Percentiles rank a stretch among this genome's conserved stretches.
These are phyloP conservation scores for Hippocampus zosterae DNA, from an alignment of 2,113 vertebrate species.

Conservation along the genomic window DNA sequence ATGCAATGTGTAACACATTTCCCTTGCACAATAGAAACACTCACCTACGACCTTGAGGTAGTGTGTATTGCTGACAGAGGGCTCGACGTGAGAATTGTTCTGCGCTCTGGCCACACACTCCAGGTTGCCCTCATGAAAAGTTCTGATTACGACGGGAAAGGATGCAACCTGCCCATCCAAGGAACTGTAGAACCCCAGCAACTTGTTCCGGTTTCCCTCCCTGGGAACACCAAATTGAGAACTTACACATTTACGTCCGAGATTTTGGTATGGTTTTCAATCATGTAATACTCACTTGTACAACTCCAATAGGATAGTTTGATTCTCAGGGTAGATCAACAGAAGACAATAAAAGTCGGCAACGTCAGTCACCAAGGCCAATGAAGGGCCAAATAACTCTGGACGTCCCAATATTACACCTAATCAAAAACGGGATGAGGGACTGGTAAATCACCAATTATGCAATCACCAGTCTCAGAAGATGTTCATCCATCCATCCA, in stretches of 20 bases:
- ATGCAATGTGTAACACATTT: not conserved
- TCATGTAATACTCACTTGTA: conserved; percentile 36
- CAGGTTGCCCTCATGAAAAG: conserved; percentile 35
- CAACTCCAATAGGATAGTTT: conserved; percentile 41
- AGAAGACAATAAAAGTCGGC: conserved; percentile 22
- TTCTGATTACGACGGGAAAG: not conserved
- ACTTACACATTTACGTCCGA: not conserved
- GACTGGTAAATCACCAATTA: not conserved
- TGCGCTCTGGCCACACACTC: conserved; percentile 57
- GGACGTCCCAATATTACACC: conserved; percentile 27
- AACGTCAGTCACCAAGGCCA: accelerated
- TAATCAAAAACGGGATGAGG: conserved; percentile 11
- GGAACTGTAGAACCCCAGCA: conserved; percentile 1
- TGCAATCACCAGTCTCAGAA: too few species aligned
- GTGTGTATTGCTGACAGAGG: conserved; percentile 32
- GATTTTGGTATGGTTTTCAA: not conserved
- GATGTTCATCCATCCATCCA: too few species aligned
- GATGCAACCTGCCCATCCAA: accelerated
- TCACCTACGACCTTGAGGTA: conserved; percentile 63
- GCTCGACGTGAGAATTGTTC: conserved; percentile 42
- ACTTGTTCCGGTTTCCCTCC: not conserved
- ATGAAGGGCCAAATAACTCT: conserved; percentile 19
- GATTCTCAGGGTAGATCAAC: not conserved
- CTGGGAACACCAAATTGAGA: conserved; percentile 18
- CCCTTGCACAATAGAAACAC: conserved; percentile 17